Evolutionary conservation across 2,113 vertebrate species (phyloP).

Genomic region (Perca fluviatilis): DNA sequence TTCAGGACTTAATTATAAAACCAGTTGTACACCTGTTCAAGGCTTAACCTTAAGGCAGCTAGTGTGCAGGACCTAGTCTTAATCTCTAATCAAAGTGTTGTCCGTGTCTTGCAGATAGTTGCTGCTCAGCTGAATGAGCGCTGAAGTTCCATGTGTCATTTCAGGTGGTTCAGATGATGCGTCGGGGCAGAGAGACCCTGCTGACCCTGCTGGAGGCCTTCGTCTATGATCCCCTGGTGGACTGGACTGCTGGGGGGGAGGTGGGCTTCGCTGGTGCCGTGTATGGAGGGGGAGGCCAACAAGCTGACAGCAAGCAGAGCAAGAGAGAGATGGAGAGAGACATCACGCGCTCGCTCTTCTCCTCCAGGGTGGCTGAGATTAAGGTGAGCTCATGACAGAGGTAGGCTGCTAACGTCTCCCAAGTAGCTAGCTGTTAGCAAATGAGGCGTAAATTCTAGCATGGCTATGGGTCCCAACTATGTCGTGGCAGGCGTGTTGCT

Average conservation of each 20-base stretch:
- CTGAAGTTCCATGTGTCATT: conserved; percentile 7
- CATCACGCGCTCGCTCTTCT: conserved; percentile 97
- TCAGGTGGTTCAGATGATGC: conserved; percentile 98
- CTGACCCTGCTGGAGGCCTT: conserved; percentile 96
- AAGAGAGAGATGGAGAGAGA: conserved; percentile 99
- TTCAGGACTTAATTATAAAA: neutral
- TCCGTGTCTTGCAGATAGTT: no score
- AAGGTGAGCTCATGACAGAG: conserved; percentile 85
- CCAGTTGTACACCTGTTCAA: neutral
- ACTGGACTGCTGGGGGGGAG: conserved; percentile 98
- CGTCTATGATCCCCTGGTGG: conserved; percentile 97
- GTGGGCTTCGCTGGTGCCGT: conserved; percentile 98
- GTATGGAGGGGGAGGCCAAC: conserved; percentile 97
- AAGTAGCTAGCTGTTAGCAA: no score
- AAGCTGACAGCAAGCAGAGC: conserved; percentile 97
- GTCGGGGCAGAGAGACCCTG: conserved; percentile 95
- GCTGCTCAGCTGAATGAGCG: neutral
- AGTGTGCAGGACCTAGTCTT: neutral
- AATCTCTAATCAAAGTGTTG: neutral
- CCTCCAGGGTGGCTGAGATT: conserved; percentile 97
- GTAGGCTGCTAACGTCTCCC: neutral
- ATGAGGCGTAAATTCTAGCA: no score
- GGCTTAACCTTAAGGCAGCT: neutral
- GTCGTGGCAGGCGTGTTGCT: no score
- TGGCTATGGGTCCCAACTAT: no score